Evolutionary conservation across 1,140 invertebrate genomes (phyloP), one percentile per base, ranked within the genome.

Genomic region (Caerostris extrusa): DNA sequence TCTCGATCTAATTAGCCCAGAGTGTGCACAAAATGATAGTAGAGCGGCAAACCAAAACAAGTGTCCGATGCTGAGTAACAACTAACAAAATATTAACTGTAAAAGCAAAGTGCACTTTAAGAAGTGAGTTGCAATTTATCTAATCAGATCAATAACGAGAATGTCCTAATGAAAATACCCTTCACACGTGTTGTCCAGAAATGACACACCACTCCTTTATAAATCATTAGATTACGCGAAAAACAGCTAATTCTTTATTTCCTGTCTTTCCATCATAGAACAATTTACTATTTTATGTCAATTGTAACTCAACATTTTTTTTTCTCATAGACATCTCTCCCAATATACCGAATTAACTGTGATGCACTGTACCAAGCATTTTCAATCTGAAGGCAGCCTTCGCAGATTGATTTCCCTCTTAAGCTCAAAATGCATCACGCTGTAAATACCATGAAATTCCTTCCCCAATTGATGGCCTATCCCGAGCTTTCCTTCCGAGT

Each of bases 231-330:
- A 34, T 19, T 17, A 69, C n/a, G 5, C 3, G 7, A 69, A 69
- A 53, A 55, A 53, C 19, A 17, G 58, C 14, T 88, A 67, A 88
- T 88, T 88, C 86, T 56, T 53, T 60, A 88, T 88, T 88, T 88
- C 86, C 86, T 88, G 60, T 55, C 34, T 67, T 67, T 53, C 10
- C 14, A 88, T 55, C n/a, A 53, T 69, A 53, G 77, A 82, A n/a
- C 77, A 82, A 82, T 55, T 82, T 10, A 55, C 50, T 14, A 4
- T 10, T 82, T 82, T 7, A 82, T 7, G 7, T 4, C 77, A 82
- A 82, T 82, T 55, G 10, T 55, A 50, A 5, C 50, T 34, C n/a
- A 55, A 12, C 12, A 82, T 0, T n/a, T 55, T 82, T 56, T 34
- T 82, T 53, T 50, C 77, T 7, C 53, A 53, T 8, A 53, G 71